Evolutionary conservation across 2,113 vertebrate genomes (phyloP).

Genomic region (Microtus montanus): DNA sequence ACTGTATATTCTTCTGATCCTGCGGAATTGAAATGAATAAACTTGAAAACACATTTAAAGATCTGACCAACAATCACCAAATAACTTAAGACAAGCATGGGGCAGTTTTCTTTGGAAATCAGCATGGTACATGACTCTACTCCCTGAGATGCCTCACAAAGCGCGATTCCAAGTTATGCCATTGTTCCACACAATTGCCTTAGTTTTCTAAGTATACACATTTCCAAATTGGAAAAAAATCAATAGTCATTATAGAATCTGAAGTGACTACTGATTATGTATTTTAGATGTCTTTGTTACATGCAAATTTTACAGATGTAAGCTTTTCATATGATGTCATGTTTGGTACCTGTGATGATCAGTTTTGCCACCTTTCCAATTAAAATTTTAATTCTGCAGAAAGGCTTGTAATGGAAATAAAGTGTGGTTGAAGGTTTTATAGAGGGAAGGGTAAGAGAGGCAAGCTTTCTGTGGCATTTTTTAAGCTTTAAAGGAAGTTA

Average conservation of each 20-base stretch:
- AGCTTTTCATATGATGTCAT: conserved; percentile 10
- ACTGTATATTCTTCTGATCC: not conserved
- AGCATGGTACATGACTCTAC: not conserved
- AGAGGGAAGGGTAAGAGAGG: conserved; percentile 22
- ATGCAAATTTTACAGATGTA: not conserved
- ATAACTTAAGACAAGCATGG: conserved; percentile 9
- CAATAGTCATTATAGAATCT: not conserved
- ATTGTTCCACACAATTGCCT: not conserved
- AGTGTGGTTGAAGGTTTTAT: not conserved
- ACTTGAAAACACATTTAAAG: conserved; percentile 28
- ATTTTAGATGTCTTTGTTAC: conserved; percentile 24
- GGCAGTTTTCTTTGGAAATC: conserved; percentile 26
- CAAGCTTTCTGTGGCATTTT: conserved; percentile 49
- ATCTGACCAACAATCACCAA: not conserved
- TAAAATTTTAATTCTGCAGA: conserved; percentile 40
- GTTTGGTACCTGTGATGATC: conserved; percentile 9
- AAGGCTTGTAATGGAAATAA: conserved; percentile 41
- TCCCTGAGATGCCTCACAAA: not conserved
- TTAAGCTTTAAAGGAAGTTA: conserved; percentile 54
- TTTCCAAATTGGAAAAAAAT: conserved; percentile 34
- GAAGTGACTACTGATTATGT: not conserved
- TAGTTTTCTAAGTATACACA: not conserved
- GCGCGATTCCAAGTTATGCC: not conserved
- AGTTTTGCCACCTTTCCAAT: conserved; percentile 58
- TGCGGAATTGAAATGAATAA: conserved; percentile 55